Base-by-base conservation (phyloP, 1,140 invertebrate genomes). In the Chymomyza costata region DNA sequence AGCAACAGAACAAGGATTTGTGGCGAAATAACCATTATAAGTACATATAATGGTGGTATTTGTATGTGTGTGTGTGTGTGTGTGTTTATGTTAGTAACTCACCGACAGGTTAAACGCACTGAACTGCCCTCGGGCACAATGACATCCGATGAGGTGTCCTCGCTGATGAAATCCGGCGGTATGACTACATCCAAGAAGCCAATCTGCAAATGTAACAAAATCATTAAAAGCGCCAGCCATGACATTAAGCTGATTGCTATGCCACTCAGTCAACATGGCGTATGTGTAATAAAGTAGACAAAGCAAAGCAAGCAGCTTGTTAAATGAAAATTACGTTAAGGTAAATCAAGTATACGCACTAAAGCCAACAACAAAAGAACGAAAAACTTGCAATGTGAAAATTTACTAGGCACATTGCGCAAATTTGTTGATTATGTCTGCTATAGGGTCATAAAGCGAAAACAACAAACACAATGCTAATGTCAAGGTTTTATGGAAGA, bases 181-280 rank as follows among this genome's bases (percentile, higher is more conserved):
- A 95, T 92, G 11, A 94, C 92, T 11, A 96, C 93, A 37, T 95
- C 91, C 62, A 96, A 86, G 69, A 89, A 90, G 7, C 93, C 93
- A 85, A 94, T 91, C 93, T 94, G 86, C 13, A 87, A 87, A 60
- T 58, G 60, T 6, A 58, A 40, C 3, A 38, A 37, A 37, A 50
- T 10, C 11, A 34, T 14, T n/a, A 31, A 7, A 21, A n/a, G n/a
- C n/a, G n/a, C n/a, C n/a, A n/a, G n/a, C n/a, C n/a, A n/a, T n/a
- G n/a, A n/a, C n/a, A n/a, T n/a, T n/a, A n/a, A n/a, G n/a, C n/a
- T n/a, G n/a, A n/a, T n/a, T n/a, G n/a, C n/a, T n/a, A n/a, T n/a
- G n/a, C n/a, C n/a, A n/a, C n/a, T n/a, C n/a, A n/a, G n/a, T n/a
- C n/a, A n/a, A n/a, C n/a, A n/a, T n/a, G n/a, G n/a, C n/a, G n/a